phyloP scores from a whole-genome alignment of 2,113 vertebrate genomes.

The Carettochelys insculpta region DNA sequence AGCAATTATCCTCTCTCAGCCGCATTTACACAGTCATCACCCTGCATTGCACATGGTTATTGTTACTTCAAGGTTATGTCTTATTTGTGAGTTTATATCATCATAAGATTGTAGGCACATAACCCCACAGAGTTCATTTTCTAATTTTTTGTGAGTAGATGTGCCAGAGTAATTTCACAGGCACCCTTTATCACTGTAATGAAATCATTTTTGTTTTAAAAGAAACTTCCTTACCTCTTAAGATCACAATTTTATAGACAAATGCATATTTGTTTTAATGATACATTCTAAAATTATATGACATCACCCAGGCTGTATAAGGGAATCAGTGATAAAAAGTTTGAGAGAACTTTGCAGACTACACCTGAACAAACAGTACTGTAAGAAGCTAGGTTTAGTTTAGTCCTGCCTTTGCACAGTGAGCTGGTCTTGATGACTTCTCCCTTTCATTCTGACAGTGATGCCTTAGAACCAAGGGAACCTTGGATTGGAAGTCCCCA shows the following conservation, averaged over 20 bases:
- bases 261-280: neutral
- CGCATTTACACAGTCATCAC: neutral
- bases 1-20: neutral
- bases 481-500: too few species aligned
- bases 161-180: neutral
- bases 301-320: neutral
- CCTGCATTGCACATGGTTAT: too few species aligned
- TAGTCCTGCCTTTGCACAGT: neutral
- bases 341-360: neutral
- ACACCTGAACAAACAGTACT: neutral
- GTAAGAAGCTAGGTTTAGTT: neutral
- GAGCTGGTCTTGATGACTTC: neutral
- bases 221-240: neutral
- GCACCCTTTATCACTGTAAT: neutral
- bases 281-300: neutral
- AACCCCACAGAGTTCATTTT: conserved; percentile 3
- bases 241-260: conserved; percentile 13
- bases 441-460: too few species aligned
- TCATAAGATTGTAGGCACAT: neutral
- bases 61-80: neutral
- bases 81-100: conserved; percentile 8
- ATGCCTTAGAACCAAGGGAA: too few species aligned
- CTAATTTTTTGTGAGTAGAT: neutral
- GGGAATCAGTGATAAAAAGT: neutral
- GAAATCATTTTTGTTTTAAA: conserved; percentile 2